A percentile compares a stretch with the other conserved stretches of the same genome.
Conservation (phyloP, 2,113 vertebrate genomes). For the Larimichthys crocea region DNA sequence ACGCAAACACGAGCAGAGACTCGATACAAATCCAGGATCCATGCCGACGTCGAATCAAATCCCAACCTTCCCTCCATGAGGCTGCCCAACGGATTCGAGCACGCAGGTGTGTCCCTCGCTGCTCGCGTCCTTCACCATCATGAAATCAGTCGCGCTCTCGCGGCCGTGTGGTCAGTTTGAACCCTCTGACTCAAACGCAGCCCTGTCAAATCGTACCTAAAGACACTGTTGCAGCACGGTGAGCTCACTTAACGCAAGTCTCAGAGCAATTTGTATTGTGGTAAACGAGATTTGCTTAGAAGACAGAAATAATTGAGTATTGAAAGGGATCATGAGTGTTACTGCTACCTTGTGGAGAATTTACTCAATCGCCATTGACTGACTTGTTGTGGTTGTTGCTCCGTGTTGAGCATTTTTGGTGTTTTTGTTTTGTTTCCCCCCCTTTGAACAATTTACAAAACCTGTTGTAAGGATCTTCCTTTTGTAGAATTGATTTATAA, state of each 20-base stretch:
- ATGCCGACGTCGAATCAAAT: conserved; percentile 17
- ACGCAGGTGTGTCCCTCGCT: not conserved
- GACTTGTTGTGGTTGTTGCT: conserved; percentile 69
- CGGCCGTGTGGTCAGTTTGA: not conserved
- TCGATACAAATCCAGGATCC: conserved; percentile 21
- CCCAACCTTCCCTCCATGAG: conserved; percentile 27
- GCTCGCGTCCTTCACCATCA: conserved; percentile 14
- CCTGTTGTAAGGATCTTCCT: conserved; percentile 78
- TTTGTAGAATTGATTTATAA: conserved; percentile 75
- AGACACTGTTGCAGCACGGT: conserved; percentile 40
- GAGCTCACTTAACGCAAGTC: conserved; percentile 43
- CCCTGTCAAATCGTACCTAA: conserved; percentile 17
- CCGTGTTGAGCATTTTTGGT: conserved; percentile 54
- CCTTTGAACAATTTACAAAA: conserved; percentile 74
- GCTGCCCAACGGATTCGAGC: conserved; percentile 41
- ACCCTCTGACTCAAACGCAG: conserved; percentile 6
- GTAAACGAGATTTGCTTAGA: conserved; percentile 64
- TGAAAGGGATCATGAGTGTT: conserved; percentile 75
- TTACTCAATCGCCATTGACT: conserved; percentile 65
- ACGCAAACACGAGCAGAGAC: conserved; percentile 39
- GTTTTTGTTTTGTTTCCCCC: conserved; percentile 37
- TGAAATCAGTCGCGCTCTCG: conserved; percentile 7
- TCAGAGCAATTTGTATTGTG: conserved; percentile 57
- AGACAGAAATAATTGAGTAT: conserved; percentile 55
- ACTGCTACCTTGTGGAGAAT: conserved; percentile 63